Base-by-base conservation (phyloP, 2,797 vertebrate genomes). In the Fistularia tabacaria region DNA sequence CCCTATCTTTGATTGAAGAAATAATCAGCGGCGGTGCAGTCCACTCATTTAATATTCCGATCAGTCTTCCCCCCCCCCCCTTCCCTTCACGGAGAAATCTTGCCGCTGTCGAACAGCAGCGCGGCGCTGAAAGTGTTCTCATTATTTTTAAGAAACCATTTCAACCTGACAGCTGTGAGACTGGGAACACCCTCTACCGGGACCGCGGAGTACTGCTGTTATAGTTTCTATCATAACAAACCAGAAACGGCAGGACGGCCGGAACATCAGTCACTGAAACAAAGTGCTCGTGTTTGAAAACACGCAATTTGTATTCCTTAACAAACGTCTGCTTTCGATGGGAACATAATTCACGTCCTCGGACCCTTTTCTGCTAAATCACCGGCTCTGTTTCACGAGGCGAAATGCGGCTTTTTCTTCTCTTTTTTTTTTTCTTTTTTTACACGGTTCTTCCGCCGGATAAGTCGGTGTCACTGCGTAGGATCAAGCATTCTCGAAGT, bases 11-110 rank as follows among this genome's bases (percentile, higher is more conserved):
- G 77, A 79, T 53, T 73, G 68, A 70, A 60, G 76, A 67, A 70
- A 75, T 66, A 82, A 82, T 84, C 80, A 71, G 51, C 7, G 42
- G 59, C 53, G 48, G 40, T 53, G 51, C 59, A 66, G 62, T 62
- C 69, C 37, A 62, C 43, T 59, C 57, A 62, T 74, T 84, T 72
- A 48, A 71, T 69, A 76, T 74, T 80, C 66, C 56, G 49, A 81
- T 78, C 75, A 69, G 54, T 56, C 56, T 49, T 43, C 43, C 12
- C 43, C 12, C 43, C 12, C 43, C 12, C 43, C 10, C 25, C 25
- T 25, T 25, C 25, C 64, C 68, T 51, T 74, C 50, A 36, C 44
- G 10, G 48, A 52, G 63, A 69, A 64, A 65, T 69, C 56, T 52
- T 36, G 11, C 62, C 38, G 57, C 45, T 46, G 36, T 74, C 25